Evolutionary conservation across 2,797 vertebrate species (phyloP), one percentile per base, ranked within the genome.

Genomic region (Crypturellus tataupa): DNA sequence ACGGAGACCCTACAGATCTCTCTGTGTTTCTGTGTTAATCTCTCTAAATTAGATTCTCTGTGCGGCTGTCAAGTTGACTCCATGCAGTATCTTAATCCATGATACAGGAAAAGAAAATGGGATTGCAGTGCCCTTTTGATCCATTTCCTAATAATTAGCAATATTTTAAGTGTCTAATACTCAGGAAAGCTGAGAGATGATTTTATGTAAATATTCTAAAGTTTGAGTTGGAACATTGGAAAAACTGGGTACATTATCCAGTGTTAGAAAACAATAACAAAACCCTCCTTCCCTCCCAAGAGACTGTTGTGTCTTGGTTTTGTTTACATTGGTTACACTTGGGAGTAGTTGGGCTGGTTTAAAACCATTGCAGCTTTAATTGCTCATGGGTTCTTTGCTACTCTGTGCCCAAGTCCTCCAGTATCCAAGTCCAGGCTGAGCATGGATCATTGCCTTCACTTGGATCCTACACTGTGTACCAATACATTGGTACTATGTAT

Each of bases 21-120:
- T 89, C 79, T 77, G 39, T 85, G 80, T 85, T 90, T 69, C 40
- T 46, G 78, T 63, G 95, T 96, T 96, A 97, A 97, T 94, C 92
- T 77, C 40, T 92, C 60, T 87, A 96, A 97, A 97, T 96, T 53
- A 92, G 93, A 97, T 96, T 95, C 55, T 82, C 65, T 79, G 19
- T 89, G 60, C 78, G 65, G 53, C 85, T 94, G 94, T 81, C 83
- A 96, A 84, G 60, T 93, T 93, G 77, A 46, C 53, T 67, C 69
- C 87, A 73, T 14, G 5, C 68, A 79, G 24, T 89, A 78, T 85
- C 91, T 96, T 93, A 96, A 94, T 72, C 90, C 76, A 12, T 21
- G 71, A 69, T 64, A 62, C 80, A 69, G 76, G 85, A 89, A 79
- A 95, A 89, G 80, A 69, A 94, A 89, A 87, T 47, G 60, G 39